A percentile compares a stretch with the other conserved stretches of the same genome.
These are phyloP conservation scores for Ceratotherium simum DNA, from an alignment of 2,113 vertebrate species.

Conservation along the genomic window DNA sequence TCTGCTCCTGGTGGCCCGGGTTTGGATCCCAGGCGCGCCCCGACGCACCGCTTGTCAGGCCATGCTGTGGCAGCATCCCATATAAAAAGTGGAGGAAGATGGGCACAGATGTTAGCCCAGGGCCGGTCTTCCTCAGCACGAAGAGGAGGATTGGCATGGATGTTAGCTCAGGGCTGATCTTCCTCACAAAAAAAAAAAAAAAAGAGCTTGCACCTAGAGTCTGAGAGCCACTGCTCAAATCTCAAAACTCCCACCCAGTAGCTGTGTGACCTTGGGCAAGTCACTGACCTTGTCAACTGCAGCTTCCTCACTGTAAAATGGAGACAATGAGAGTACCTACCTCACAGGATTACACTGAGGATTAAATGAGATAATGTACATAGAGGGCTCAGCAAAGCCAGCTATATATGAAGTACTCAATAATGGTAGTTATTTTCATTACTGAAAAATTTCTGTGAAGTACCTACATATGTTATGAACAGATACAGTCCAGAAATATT, in stretches of 20 bases:
- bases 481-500: not conserved
- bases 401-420: not conserved
- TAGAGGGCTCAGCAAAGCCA: not conserved
- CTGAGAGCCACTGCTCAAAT: not conserved
- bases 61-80: too few relatives aligned
- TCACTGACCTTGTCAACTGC: not conserved
- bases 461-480: conserved; percentile 11
- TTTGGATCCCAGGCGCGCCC: too few relatives aligned
- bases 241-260: not conserved
- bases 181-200: too few relatives aligned
- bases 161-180: too few relatives aligned
- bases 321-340: not conserved
- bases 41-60: too few relatives aligned
- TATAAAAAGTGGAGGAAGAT: too few relatives aligned
- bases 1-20: too few relatives aligned
- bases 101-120: too few relatives aligned
- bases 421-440: conserved; percentile 23
- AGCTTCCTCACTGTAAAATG: not conserved
- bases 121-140: too few relatives aligned
- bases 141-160: too few relatives aligned
- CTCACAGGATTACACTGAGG: not conserved
- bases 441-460: conserved; percentile 39
- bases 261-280: not conserved
- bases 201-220: not conserved
- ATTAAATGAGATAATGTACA: not conserved